Conservation (phyloP, 2,113 vertebrate genomes). For the Irena cyanogastra region DNA sequence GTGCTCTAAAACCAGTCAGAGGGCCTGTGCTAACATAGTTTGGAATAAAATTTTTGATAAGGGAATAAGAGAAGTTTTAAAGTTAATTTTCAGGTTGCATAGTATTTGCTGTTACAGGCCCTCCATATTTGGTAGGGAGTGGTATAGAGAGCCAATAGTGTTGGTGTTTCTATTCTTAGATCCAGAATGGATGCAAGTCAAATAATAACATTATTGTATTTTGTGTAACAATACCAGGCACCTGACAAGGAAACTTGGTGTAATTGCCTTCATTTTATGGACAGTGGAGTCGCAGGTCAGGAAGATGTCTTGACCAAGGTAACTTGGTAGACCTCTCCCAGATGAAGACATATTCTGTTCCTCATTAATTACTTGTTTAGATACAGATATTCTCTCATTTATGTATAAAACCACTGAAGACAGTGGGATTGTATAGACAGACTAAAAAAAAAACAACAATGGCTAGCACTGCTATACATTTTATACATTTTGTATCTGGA, state of each 20-base stretch:
- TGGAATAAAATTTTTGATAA: not conserved
- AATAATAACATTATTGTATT: not conserved
- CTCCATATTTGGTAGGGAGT: not conserved
- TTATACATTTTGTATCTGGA: not conserved
- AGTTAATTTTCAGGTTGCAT: not conserved
- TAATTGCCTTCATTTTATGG: not conserved
- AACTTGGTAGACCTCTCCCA: not conserved
- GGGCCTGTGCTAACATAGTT: not conserved
- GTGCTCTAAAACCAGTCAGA: not conserved
- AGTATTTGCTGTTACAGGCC: not conserved
- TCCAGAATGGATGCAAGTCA: not conserved
- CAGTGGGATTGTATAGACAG: not conserved
- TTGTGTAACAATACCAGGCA: not conserved
- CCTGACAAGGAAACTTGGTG: not conserved
- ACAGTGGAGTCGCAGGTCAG: not conserved
- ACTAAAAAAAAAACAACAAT: accelerated
- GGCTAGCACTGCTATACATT: not conserved
- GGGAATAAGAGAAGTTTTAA: not conserved
- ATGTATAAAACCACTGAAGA: not conserved
- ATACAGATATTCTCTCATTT: not conserved
- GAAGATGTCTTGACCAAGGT: not conserved
- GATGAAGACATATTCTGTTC: not conserved
- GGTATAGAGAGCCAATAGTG: not conserved
- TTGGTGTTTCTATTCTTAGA: not conserved
- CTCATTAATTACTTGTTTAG: not conserved